phyloP scores from a whole-genome alignment of 2,888 invertebrate genomes.

The Xanthorhoe designata region DNA sequence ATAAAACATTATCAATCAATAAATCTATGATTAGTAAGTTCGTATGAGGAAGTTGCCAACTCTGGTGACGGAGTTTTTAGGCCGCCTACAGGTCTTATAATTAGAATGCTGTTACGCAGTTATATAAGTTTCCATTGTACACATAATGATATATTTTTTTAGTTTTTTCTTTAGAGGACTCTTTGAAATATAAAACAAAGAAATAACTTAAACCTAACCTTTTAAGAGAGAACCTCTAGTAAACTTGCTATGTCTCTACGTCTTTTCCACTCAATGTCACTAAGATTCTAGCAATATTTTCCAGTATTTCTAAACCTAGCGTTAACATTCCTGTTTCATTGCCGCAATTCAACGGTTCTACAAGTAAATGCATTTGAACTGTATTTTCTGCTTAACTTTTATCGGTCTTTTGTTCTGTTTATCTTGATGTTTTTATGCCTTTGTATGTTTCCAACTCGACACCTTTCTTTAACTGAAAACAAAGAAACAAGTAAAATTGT shows the following conservation, averaged over 20 bases:
- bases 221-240: background rate
- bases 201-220: background rate
- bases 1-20: no score
- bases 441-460: background rate
- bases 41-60: no score
- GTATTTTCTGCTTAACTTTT: constrained; percentile 3
- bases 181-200: no score
- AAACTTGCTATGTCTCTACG: background rate
- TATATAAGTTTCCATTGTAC: no score
- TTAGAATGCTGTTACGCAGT: no score
- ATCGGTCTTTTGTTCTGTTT: constrained; percentile 1
- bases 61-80: no score
- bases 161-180: no score
- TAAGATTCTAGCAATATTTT: constrained; percentile 18
- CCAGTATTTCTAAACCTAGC: constrained; percentile 17
- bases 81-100: no score
- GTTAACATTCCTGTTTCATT: constrained; percentile 20
- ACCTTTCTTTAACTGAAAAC: background rate
- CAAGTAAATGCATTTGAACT: constrained; percentile 9
- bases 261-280: background rate
- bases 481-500: no score
- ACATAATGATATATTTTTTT: no score
- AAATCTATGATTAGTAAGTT: no score
- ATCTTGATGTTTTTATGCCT: background rate
- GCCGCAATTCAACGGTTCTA: background rate